phyloP scores from a whole-genome alignment of 2,113 vertebrate species.

The Saguinus midas region DNA sequence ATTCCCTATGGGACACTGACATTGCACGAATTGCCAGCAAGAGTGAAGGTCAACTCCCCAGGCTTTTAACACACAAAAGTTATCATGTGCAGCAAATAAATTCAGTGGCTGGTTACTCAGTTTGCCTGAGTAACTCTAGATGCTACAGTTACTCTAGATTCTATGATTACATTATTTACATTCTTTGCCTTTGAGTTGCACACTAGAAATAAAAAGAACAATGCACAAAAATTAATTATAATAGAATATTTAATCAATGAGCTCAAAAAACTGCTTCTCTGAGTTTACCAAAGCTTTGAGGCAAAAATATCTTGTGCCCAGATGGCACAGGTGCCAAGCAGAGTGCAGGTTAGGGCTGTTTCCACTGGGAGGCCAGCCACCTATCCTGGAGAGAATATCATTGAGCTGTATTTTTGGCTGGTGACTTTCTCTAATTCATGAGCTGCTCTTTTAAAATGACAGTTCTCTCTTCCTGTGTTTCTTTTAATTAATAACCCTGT shows the following conservation, averaged over 20 bases:
- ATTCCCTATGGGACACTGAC: not conserved
- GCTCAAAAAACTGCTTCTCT: not conserved
- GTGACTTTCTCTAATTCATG: slow-evolving; percentile 38
- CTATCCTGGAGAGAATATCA: not conserved
- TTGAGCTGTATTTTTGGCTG: not conserved
- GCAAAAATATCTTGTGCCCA: not conserved
- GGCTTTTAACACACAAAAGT: not conserved
- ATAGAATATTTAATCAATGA: not conserved
- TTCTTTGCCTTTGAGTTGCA: not conserved
- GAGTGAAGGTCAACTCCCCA: not conserved
- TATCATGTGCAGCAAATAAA: not conserved
- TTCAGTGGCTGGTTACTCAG: not conserved
- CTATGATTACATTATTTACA: not conserved
- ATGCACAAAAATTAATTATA: not conserved
- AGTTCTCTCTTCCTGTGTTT: slow-evolving; percentile 9
- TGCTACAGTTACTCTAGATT: not conserved
- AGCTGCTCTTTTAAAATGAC: slow-evolving; percentile 55
- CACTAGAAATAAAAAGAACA: not conserved
- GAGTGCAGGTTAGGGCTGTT: not conserved
- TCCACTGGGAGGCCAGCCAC: fast-evolving
- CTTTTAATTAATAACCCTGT: slow-evolving; percentile 59
- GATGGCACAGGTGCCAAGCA: not conserved
- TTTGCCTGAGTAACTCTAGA: not conserved
- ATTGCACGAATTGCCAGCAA: not conserved
- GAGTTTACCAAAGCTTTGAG: not conserved